A percentile compares a stretch with the other conserved stretches of the same genome.
phyloP scores from a whole-genome alignment of 2,888 invertebrate genomes.

The Drosophila demipolita region DNA sequence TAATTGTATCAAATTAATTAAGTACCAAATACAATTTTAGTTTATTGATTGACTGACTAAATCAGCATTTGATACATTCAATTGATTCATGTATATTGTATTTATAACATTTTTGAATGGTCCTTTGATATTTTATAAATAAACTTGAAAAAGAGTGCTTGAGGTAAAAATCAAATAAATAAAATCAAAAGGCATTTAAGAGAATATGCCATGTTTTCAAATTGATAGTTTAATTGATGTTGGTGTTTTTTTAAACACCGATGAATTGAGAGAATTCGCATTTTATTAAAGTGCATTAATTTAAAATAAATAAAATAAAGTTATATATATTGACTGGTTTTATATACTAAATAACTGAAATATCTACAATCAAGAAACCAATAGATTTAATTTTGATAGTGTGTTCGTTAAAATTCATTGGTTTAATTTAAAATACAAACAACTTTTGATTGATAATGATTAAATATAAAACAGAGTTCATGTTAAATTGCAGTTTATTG shows the following conservation, averaged over 20 bases:
- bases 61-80: background rate
- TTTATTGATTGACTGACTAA: background rate
- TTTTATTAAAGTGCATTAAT: background rate
- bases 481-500: background rate
- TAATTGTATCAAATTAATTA: background rate
- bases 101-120: background rate
- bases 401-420: no score
- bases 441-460: background rate
- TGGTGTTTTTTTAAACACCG: background rate
- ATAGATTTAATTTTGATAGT: no score
- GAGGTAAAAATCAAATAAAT: no score
- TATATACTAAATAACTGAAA: background rate
- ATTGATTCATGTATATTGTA: background rate
- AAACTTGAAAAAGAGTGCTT: background rate
- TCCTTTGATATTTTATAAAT: background rate
- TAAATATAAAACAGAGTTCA: background rate
- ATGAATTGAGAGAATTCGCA: background rate
- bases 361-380: no score
- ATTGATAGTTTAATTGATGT: background rate
- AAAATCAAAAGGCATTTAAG: background rate
- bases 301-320: background rate
- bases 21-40: background rate
- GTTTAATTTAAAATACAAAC: no score
- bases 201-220: background rate
- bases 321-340: background rate